Evolutionary conservation across 2,797 vertebrate genomes (phyloP).

Genomic region (Hozukius guyotensis): DNA sequence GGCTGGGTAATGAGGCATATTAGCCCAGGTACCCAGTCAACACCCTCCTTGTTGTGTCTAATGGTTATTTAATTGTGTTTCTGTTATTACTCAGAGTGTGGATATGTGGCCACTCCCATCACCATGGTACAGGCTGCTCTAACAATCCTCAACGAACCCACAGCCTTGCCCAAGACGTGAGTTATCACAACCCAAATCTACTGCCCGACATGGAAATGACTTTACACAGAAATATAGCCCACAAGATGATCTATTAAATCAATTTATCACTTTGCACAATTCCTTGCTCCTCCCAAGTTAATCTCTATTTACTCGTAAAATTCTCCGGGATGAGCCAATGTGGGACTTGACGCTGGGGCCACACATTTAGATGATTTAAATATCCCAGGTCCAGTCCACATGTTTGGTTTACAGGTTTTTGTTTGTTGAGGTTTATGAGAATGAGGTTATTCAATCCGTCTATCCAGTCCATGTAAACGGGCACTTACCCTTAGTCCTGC

Average conservation of each 20-base stretch:
- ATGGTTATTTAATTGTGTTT: neutral
- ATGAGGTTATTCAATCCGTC: neutral
- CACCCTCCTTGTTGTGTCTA: neutral
- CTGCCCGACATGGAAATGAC: neutral
- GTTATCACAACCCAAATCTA: slow-evolving; percentile 43
- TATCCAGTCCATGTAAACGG: neutral
- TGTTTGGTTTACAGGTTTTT: neutral
- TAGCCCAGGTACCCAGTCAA: neutral
- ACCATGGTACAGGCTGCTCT: slow-evolving; percentile 94
- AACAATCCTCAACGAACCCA: slow-evolving; percentile 88
- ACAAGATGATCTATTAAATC: neutral
- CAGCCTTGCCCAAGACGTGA: slow-evolving; percentile 90
- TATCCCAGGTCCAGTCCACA: too few species aligned
- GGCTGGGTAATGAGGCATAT: neutral
- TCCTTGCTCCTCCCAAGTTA: neutral
- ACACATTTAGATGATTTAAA: neutral
- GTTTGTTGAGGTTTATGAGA: neutral
- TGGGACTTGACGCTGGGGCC: too few species aligned
- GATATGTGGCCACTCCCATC: slow-evolving; percentile 91
- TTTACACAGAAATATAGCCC: neutral
- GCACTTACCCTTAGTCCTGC: neutral
- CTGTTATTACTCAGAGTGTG: slow-evolving; percentile 82
- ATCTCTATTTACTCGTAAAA: neutral
- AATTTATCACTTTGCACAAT: neutral
- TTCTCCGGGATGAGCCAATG: neutral